Evolutionary conservation across 2,888 invertebrate genomes (phyloP), one percentile per base, ranked within the genome.

Genomic region (Spodoptera littoralis): DNA sequence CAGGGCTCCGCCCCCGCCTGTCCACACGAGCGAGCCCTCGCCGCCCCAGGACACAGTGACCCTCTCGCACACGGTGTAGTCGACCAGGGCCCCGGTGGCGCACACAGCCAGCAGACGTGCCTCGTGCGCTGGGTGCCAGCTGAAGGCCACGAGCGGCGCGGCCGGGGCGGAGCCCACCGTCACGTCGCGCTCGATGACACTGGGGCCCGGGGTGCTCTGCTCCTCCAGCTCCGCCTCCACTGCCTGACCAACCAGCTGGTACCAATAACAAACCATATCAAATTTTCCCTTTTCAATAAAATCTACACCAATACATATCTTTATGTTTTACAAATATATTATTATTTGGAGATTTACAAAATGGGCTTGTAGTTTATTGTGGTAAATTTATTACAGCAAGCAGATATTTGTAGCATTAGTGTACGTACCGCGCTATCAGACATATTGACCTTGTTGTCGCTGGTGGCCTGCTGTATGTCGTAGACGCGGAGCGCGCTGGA

Each of bases 51-150:
- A 96, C 77, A 98, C 92, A 24, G 98, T 97, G 80, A 98, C 97
- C 79, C 98, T 95, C 91, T 98, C 98, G 88, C 96, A 96, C 70
- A 98, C 97, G 42, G 96, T 96, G 84, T 97, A 96, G 91, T 98
- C 98, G 47, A 95, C 95, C 45, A 98, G 91, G 13, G 91, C 88
- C 47, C 96, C 78, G 0, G 68, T 92, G 1, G 94, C 84, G n/a
- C 96, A 93, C 52, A 97, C 96, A 0, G 97, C 96, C 56, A 98
- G 91, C 73, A 98, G 92, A 42, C 97, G 92, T 83, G 97, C 97
- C 88, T 97, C 97, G 83, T 98, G 96, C 4, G 95, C 95, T 1
- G 97, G 97, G 92, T 99, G 99, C 98, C 99, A 99, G 43, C 97
- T 96, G 89, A 98, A 97, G 66, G 98, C 97, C 11, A 97, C 96